Percentiles rank a stretch among this genome's conserved stretches.
These are phyloP conservation scores for human (Homo sapiens) DNA, from an alignment of 2,113 vertebrate genomes.

Conservation along the genomic window GRCh38 chr15:48799501-48800000, in stretches of 20 bases:
- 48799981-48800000: conserved; percentile 77
- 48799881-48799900: background rate
- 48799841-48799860: background rate
- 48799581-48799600: background rate
- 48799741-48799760: background rate
- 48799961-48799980: conserved; percentile 82
- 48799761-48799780: background rate
- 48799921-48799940: conserved; percentile 77
- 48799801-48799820: background rate
- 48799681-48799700: conserved; percentile 20
- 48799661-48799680: background rate
- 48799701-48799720: background rate
- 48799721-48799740: background rate
- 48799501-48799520: background rate
- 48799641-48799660: background rate
- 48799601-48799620: background rate
- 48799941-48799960: conserved; percentile 84
- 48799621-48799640: background rate
- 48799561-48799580: background rate
- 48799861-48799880: background rate
- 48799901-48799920: background rate
- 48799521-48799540: background rate
- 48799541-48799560: background rate
- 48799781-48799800: conserved; percentile 21
- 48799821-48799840: background rate